Evolutionary conservation across 2,113 vertebrate species (phyloP).

Genomic region (Eulacestoma nigropectus): DNA sequence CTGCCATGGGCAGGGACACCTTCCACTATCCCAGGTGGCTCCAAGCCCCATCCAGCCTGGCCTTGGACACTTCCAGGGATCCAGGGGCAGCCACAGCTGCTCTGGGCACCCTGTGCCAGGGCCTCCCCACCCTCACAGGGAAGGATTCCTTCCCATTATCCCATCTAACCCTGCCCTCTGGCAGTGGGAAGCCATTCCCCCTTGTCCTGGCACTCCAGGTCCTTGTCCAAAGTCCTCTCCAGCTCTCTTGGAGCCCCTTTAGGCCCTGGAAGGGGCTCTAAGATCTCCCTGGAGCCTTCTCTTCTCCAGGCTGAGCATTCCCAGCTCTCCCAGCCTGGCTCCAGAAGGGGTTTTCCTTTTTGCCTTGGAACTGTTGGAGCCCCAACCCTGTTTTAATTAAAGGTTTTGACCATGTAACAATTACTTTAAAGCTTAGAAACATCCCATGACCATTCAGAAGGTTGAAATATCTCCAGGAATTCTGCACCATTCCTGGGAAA

Average conservation of each 20-base stretch:
- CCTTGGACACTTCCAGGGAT: neutral
- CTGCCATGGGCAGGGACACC: neutral
- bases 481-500: neutral
- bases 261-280: accelerated
- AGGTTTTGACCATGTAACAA: neutral
- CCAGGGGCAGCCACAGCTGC: neutral
- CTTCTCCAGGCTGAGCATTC: neutral
- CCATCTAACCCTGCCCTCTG: accelerated
- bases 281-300: neutral
- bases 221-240: neutral
- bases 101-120: neutral
- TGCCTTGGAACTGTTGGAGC: neutral
- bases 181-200: neutral
- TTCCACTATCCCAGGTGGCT: accelerated
- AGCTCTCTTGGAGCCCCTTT: neutral
- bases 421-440: neutral
- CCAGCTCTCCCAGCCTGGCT: neutral
- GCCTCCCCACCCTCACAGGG: accelerated
- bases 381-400: neutral
- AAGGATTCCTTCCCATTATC: neutral
- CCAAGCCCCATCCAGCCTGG: accelerated
- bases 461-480: neutral
- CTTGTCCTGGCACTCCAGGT: accelerated
- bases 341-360: neutral
- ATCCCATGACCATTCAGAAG: neutral